Evolutionary conservation across 1,140 invertebrate species (phyloP).

Genomic region (Sminthurides bifidus): DNA sequence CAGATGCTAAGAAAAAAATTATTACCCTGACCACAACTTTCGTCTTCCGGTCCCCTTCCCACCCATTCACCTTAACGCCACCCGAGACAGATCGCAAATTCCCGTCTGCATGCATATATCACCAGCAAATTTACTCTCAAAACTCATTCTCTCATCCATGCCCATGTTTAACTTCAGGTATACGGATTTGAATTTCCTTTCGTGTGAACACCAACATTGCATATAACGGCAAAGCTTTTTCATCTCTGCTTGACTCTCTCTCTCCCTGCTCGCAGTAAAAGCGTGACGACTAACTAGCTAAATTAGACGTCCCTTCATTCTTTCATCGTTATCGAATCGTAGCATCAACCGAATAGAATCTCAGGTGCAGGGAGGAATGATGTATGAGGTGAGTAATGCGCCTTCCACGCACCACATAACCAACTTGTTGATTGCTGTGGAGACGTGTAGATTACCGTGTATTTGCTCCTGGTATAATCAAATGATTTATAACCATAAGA

Average conservation of each 20-base stretch:
- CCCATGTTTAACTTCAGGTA: too few relatives aligned
- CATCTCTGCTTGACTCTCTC: not conserved
- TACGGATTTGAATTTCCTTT: too few relatives aligned
- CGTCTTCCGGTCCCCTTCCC: too few relatives aligned
- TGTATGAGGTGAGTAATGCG: slow-evolving; percentile 9
- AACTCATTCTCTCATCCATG: too few relatives aligned
- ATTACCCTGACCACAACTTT: too few relatives aligned
- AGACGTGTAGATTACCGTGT: slow-evolving; percentile 9
- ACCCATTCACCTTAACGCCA: too few relatives aligned
- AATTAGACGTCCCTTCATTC: too few relatives aligned
- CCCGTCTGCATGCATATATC: not conserved
- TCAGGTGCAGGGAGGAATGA: slow-evolving; percentile 8
- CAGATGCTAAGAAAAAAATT: too few relatives aligned
- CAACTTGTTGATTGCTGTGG: slow-evolving; percentile 11
- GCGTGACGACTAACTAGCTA: too few relatives aligned
- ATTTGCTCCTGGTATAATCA: not conserved
- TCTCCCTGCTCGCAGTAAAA: not conserved
- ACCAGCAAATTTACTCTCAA: not conserved
- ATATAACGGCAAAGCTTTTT: not conserved
- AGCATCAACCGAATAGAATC: not conserved
- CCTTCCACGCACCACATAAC: slow-evolving; percentile 4
- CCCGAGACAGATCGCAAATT: too few relatives aligned
- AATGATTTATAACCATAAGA: slow-evolving; percentile 4
- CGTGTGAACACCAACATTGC: too few relatives aligned
- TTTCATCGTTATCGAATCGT: too few relatives aligned